Percentiles rank a stretch among this genome's conserved stretches.
These are phyloP conservation scores for Campylomormyrus tamandua DNA, from an alignment of 2,113 vertebrate species.

Conservation along the genomic window DNA sequence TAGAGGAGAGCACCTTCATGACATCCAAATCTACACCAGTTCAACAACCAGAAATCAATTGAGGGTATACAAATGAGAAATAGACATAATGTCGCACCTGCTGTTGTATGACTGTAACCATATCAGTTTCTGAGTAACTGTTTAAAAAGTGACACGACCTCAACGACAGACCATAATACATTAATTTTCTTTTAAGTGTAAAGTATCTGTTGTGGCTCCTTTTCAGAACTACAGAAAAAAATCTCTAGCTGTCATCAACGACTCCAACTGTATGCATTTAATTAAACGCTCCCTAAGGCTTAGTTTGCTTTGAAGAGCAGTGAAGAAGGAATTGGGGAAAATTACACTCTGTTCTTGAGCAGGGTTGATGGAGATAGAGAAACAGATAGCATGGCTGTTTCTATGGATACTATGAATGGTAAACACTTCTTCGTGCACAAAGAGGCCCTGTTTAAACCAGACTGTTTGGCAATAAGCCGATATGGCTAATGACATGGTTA, in stretches of 20 bases:
- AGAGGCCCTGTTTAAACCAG: background rate
- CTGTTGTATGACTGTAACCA: background rate
- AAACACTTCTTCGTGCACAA: background rate
- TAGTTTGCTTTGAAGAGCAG: background rate
- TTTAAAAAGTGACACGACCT: background rate
- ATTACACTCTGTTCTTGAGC: background rate
- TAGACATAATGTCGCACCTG: background rate
- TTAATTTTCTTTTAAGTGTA: background rate
- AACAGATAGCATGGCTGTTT: background rate
- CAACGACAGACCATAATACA: background rate
- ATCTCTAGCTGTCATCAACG: background rate
- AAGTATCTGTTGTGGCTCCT: background rate
- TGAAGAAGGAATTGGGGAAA: background rate
- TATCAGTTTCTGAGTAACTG: background rate
- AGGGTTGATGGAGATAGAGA: background rate
- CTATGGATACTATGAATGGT: background rate
- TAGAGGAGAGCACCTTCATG: background rate
- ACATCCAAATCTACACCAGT: background rate
- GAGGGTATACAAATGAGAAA: background rate
- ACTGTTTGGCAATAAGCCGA: background rate
- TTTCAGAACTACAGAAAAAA: background rate
- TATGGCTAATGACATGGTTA: constrained; percentile 20
- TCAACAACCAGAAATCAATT: background rate
- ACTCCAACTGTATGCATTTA: background rate
- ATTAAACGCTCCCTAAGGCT: background rate